phyloP scores from a whole-genome alignment of 2,797 vertebrate genomes.

The Sebastes minor region DNA sequence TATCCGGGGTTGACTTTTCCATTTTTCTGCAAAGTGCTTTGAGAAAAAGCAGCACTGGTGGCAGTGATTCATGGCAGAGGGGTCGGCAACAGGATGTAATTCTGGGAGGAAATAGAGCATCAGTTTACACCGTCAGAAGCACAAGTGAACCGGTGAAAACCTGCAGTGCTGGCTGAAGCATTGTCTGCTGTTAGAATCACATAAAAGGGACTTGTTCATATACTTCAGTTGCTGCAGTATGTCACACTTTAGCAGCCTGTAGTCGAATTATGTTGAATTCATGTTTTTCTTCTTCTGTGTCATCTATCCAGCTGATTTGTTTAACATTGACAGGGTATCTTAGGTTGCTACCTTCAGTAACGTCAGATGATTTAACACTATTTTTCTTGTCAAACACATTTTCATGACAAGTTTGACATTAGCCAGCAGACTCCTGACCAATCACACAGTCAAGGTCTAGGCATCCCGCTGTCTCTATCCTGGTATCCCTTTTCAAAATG shows the following conservation, averaged over 20 bases:
- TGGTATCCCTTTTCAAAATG: background rate
- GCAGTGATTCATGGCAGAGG: background rate
- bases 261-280: background rate
- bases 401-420: background rate
- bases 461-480: background rate
- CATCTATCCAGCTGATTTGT: background rate
- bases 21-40: constrained; percentile 4
- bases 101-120: background rate
- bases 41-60: constrained; percentile 9
- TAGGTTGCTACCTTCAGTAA: background rate
- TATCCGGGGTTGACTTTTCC: constrained; percentile 11
- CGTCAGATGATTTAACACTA: background rate
- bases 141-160: background rate
- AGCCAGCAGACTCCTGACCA: background rate
- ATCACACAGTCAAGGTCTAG: background rate
- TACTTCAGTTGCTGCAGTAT: background rate
- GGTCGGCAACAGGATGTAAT: background rate
- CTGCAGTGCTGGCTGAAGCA: background rate
- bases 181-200: background rate
- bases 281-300: background rate
- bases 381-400: background rate
- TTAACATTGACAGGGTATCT: background rate
- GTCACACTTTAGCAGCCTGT: background rate
- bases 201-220: background rate
- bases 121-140: background rate